Evolutionary conservation across 1,140 invertebrate species (phyloP).

Genomic region (Schlechtendalia chinensis): DNA sequence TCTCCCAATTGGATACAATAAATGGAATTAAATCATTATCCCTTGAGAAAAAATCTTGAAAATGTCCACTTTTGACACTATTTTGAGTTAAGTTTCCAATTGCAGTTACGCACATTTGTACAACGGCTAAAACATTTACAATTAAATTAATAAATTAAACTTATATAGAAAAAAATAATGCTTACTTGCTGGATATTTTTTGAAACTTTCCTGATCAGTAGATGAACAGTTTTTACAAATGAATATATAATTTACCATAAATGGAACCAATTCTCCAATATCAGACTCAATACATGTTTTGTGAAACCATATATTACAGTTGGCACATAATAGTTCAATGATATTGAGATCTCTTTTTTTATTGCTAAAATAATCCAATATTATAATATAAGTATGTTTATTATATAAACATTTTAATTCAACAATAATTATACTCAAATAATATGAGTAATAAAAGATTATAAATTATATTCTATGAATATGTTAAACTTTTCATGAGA

Average conservation of each 20-base stretch:
- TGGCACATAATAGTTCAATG: slow-evolving; percentile 84
- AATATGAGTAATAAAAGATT: too few relatives aligned
- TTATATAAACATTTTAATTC: not conserved
- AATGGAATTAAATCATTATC: too few relatives aligned
- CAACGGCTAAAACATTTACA: too few relatives aligned
- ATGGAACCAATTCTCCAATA: slow-evolving; percentile 86
- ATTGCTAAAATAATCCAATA: slow-evolving; percentile 60
- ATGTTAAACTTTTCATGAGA: too few relatives aligned
- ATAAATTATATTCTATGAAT: too few relatives aligned
- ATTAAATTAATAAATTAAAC: too few relatives aligned
- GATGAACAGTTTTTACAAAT: slow-evolving; percentile 93
- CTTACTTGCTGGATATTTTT: slow-evolving; percentile 89
- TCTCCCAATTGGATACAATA: too few relatives aligned
- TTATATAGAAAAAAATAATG: slow-evolving; percentile 50
- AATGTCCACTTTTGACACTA: too few relatives aligned
- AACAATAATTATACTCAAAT: not conserved
- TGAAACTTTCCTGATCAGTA: slow-evolving; percentile 83
- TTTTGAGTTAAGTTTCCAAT: too few relatives aligned
- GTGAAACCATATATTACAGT: slow-evolving; percentile 88
- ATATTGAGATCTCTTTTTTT: slow-evolving; percentile 89
- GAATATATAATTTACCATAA: slow-evolving; percentile 95
- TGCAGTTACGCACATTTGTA: too few relatives aligned
- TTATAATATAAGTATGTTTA: not conserved
- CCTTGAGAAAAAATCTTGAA: too few relatives aligned
- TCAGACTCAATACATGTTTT: slow-evolving; percentile 89